Evolutionary conservation across 2,888 invertebrate species (phyloP).

Genomic region (Brenthis ino): DNA sequence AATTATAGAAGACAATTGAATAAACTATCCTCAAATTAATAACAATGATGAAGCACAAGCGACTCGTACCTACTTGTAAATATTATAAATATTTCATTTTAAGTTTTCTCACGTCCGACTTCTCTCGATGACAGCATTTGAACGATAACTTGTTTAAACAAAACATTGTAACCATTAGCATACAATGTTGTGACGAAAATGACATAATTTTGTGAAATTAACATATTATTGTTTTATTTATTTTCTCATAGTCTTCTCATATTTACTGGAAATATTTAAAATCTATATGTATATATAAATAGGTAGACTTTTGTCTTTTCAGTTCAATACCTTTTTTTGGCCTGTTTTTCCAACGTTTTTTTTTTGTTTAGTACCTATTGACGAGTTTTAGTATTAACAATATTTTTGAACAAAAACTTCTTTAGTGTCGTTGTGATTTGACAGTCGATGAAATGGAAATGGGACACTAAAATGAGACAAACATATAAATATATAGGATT

Average conservation of each 20-base stretch:
- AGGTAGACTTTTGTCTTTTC: too few relatives aligned
- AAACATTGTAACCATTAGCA: conserved; percentile 12
- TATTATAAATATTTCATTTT: conserved; percentile 34
- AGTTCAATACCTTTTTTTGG: too few relatives aligned
- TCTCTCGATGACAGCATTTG: conserved; percentile 40
- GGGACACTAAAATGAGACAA: too few relatives aligned
- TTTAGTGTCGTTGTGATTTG: too few relatives aligned
- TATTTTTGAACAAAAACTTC: too few relatives aligned
- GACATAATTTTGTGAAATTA: conserved; percentile 3
- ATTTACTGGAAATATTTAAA: too few relatives aligned
- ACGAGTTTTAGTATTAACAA: too few relatives aligned
- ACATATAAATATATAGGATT: too few relatives aligned
- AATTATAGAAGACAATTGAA: conserved; percentile 5
- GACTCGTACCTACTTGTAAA: conserved; percentile 6
- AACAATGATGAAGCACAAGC: conserved; percentile 22
- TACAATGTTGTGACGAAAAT: conserved; percentile 2
- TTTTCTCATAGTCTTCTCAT: background rate
- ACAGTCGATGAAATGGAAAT: too few relatives aligned
- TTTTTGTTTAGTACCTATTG: too few relatives aligned
- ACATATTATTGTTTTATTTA: background rate
- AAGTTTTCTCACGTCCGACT: conserved; percentile 43
- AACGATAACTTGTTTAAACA: conserved; percentile 22
- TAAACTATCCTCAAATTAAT: conserved; percentile 9
- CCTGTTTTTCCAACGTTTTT: too few relatives aligned
- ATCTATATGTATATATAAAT: too few relatives aligned